These are phyloP conservation scores for Melangyna quadrimaculata DNA, from an alignment of 2,888 invertebrate species.

Conservation along the genomic window DNA sequence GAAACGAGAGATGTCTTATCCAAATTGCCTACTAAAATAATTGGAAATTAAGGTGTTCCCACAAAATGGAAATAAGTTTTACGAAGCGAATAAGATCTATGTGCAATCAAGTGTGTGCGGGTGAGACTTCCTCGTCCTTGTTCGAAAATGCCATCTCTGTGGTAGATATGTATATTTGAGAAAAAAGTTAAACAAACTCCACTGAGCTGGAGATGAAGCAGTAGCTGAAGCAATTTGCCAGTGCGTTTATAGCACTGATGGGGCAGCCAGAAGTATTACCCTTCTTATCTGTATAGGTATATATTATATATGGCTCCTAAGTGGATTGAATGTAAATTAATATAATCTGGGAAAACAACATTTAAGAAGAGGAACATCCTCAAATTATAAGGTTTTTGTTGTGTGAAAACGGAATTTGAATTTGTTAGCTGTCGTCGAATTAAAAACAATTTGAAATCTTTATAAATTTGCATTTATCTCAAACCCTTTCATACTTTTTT, in stretches of 20 bases:
- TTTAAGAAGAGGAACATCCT: neutral
- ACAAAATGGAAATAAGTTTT: slow-evolving; percentile 70
- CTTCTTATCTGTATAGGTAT: too few relatives aligned
- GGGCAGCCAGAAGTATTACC: neutral
- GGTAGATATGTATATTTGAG: neutral
- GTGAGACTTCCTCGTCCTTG: slow-evolving; percentile 11
- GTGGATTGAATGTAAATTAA: slow-evolving; percentile 26
- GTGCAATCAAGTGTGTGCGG: slow-evolving; percentile 58
- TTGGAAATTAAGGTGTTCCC: slow-evolving; percentile 71
- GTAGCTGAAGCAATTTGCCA: slow-evolving; percentile 43
- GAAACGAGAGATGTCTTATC: slow-evolving; percentile 62
- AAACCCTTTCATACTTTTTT: too few relatives aligned
- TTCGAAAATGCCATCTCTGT: slow-evolving; percentile 40
- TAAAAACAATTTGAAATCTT: neutral
- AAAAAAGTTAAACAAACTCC: slow-evolving; percentile 36
- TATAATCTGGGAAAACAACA: slow-evolving; percentile 44
- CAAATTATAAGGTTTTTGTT: neutral
- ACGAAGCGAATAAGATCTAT: slow-evolving; percentile 64
- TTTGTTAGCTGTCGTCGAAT: neutral
- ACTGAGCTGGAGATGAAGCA: neutral
- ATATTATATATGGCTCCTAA: slow-evolving; percentile 18
- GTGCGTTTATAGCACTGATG: neutral
- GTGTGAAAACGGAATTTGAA: neutral
- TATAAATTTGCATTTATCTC: too few relatives aligned
- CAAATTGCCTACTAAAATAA: slow-evolving; percentile 72